Conservation (phyloP, 1,140 invertebrate species). For the Cyphomyrmex costatus region DNA sequence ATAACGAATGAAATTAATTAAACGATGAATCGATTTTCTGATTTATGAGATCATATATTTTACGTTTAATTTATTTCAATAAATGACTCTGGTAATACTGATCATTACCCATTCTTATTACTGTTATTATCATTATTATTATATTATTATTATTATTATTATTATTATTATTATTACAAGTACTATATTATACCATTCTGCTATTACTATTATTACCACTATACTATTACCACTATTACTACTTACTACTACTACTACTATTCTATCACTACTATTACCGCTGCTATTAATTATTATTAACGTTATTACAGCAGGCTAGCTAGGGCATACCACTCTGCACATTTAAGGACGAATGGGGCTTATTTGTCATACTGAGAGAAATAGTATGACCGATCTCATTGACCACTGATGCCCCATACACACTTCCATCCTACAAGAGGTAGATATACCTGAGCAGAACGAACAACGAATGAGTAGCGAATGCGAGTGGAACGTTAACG, state of each 20-base stretch:
- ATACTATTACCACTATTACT: slow-evolving; percentile 73
- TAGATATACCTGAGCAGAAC: slow-evolving; percentile 26
- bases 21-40: not conserved
- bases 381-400: slow-evolving; percentile 85
- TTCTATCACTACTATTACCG: slow-evolving; percentile 78
- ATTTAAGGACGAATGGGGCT: slow-evolving; percentile 72
- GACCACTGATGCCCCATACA: slow-evolving; percentile 82
- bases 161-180: slow-evolving; percentile 52
- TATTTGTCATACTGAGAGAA: slow-evolving; percentile 76
- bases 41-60: slow-evolving; percentile 4
- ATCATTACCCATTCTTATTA: slow-evolving; percentile 59
- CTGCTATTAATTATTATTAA: slow-evolving; percentile 82
- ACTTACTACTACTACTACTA: slow-evolving; percentile 78
- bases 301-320: slow-evolving; percentile 79
- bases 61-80: slow-evolving; percentile 33
- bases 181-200: slow-evolving; percentile 74
- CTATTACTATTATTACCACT: slow-evolving; percentile 80
- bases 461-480: not conserved
- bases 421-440: slow-evolving; percentile 77
- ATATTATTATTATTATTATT: too few species aligned
- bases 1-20: slow-evolving; percentile 12
- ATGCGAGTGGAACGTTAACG: not conserved
- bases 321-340: slow-evolving; percentile 80
- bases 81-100: slow-evolving; percentile 20
- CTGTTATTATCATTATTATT: slow-evolving; percentile 55